Evolutionary conservation across 2,888 invertebrate species (phyloP).

Genomic region (Uloborus plumipes): DNA sequence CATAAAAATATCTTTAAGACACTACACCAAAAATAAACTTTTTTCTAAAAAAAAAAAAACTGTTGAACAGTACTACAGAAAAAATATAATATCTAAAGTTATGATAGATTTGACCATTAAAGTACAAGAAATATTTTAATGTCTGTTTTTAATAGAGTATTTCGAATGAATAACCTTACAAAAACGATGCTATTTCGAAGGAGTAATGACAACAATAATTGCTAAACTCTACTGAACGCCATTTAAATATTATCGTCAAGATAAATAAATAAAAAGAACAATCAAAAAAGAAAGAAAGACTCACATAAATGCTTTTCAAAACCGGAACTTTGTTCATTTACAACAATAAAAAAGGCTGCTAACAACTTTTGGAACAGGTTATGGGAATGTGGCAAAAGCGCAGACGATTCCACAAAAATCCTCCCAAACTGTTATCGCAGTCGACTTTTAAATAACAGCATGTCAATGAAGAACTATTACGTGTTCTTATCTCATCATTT

Average conservation of each 20-base stretch:
- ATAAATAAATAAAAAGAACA: conserved; percentile 6
- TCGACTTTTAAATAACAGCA: conserved; percentile 38
- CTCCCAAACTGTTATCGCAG: conserved; percentile 31
- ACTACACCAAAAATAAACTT: too few relatives aligned
- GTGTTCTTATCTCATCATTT: conserved; percentile 11
- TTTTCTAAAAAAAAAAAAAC: too few relatives aligned
- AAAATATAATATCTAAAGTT: too few relatives aligned
- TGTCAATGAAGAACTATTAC: conserved; percentile 37
- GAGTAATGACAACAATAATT: background rate
- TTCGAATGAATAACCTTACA: too few relatives aligned
- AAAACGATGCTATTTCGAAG: background rate
- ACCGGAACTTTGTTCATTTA: background rate
- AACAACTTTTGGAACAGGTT: conserved; percentile 17
- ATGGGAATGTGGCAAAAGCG: conserved; percentile 6
- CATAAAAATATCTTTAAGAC: too few relatives aligned
- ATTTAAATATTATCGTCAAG: background rate
- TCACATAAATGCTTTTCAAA: background rate
- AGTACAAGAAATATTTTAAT: too few relatives aligned
- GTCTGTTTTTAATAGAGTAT: too few relatives aligned
- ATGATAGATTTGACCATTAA: too few relatives aligned
- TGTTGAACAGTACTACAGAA: too few relatives aligned
- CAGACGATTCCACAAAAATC: conserved; percentile 24
- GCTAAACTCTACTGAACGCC: background rate
- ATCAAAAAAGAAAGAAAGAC: background rate
- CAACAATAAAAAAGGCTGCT: conserved; percentile 24